Evolutionary conservation across 2,888 invertebrate genomes (phyloP).

Genomic region (Rutpela maculata): DNA sequence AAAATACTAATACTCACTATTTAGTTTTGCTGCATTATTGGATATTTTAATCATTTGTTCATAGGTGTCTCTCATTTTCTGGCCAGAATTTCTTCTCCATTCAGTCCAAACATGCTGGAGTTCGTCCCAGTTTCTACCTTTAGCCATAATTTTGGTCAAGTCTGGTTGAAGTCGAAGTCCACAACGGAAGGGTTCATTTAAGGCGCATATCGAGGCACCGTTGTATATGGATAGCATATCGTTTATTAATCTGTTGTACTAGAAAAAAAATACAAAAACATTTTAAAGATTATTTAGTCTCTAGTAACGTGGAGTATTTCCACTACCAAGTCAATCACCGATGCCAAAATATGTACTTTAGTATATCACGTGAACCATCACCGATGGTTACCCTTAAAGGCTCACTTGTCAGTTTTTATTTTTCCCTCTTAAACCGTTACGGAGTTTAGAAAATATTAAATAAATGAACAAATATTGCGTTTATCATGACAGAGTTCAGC

Average conservation of each 20-base stretch:
- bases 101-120: slow-evolving; percentile 92
- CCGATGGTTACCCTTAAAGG: too few relatives aligned
- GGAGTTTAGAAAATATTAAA: too few relatives aligned
- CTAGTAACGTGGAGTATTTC: too few relatives aligned
- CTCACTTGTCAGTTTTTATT: too few relatives aligned
- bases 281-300: background rate
- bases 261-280: slow-evolving; percentile 66
- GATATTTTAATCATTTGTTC: slow-evolving; percentile 87
- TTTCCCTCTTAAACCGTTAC: too few relatives aligned
- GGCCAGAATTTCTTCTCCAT: slow-evolving; percentile 91
- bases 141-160: slow-evolving; percentile 85
- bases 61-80: slow-evolving; percentile 85
- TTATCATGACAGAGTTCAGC: too few relatives aligned
- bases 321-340: too few relatives aligned
- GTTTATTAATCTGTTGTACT: slow-evolving; percentile 92
- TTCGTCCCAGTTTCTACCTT: slow-evolving; percentile 90
- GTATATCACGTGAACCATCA: too few relatives aligned
- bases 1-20: slow-evolving; percentile 79
- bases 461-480: too few relatives aligned
- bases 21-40: slow-evolving; percentile 86
- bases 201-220: slow-evolving; percentile 88
- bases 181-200: slow-evolving; percentile 89
- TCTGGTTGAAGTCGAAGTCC: slow-evolving; percentile 89
- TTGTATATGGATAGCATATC: slow-evolving; percentile 93
- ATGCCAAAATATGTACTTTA: too few relatives aligned